These are phyloP conservation scores for Harpagus bidentatus DNA, from an alignment of 2,113 vertebrate species.

Conservation along the genomic window DNA sequence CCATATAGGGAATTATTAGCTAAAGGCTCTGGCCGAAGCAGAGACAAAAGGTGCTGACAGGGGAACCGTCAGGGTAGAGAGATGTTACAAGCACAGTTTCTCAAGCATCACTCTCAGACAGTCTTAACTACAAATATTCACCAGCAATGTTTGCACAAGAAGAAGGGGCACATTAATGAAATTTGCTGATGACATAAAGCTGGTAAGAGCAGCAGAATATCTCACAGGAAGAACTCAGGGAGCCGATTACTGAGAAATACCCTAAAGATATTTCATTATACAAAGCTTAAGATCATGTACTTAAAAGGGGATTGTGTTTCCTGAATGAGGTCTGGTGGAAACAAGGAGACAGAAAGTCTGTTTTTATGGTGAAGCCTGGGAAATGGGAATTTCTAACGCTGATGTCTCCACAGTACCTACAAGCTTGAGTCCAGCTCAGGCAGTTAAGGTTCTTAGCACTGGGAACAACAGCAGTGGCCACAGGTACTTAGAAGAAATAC, in stretches of 20 bases:
- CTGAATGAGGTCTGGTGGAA: neutral
- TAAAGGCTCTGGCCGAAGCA: neutral
- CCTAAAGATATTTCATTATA: constrained; percentile 42
- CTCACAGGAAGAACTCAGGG: constrained; percentile 13
- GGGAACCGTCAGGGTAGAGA: neutral
- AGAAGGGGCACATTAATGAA: neutral
- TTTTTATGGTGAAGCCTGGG: neutral
- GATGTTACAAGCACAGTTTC: neutral
- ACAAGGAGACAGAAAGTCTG: constrained; percentile 13
- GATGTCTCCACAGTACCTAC: neutral
- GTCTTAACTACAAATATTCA: neutral
- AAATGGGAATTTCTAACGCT: neutral
- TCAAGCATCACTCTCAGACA: neutral
- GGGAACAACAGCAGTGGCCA: neutral
- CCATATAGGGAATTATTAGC: neutral
- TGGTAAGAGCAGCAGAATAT: neutral
- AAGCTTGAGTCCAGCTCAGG: neutral
- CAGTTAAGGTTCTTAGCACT: neutral
- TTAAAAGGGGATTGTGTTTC: constrained; percentile 27
- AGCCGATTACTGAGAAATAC: neutral
- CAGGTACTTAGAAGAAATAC: neutral
- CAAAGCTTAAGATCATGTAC: constrained; percentile 1
- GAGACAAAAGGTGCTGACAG: constrained; percentile 26
- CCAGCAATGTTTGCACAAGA: neutral
- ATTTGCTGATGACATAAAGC: neutral